Base-by-base conservation (phyloP, 2,797 vertebrate species). In the Oreonectes daqikongensis region DNA sequence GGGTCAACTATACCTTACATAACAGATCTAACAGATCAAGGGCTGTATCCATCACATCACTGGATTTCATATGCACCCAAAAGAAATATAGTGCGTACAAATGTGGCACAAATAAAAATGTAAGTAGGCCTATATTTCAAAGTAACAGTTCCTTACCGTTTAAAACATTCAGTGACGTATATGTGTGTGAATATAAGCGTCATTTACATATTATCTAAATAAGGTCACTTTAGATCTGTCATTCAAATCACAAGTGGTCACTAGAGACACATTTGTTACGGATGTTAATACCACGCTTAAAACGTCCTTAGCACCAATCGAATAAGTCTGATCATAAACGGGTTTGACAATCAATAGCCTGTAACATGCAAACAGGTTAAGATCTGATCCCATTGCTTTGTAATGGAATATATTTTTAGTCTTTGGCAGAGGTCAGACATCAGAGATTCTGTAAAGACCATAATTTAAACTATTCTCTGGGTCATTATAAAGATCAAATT, bases 101-200 rank as follows among this genome's bases (percentile, higher is more conserved):
- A n/a, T n/a, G n/a, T n/a, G n/a, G n/a, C n/a, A 52, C 48, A 52
- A 48, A 8, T 52, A 10, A 22, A 52, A 52, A 48, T 48, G 5
- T 46, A 46, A n/a, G 7, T 50, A 9, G 1, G 48, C 12, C 18
- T 50, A 9, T 20, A 10, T 52, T 20, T 8, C 5, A 61, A 35
- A 35, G 30, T 18, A 50, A 68, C 44, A 79, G 17, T 44, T 72
- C 50, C 24, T 68, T 52, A 74, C 17, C 18, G n/a, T 10, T 22
- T 11, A 52, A 20, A 52, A 52, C 48, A 22, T 6, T 2, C 5
- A 22, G 8, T 20, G 18, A 20, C 1, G 6, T 5, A 50, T 5
- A 50, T 20, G 48, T 8, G 18, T 18, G 18, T 7, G 7, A 20
- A n/a, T 18, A n/a, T 46, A 48, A n/a, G n/a, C 20, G 0, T 20